Conservation (phyloP, 2,113 vertebrate species). For the Entomyzon cyanotis region DNA sequence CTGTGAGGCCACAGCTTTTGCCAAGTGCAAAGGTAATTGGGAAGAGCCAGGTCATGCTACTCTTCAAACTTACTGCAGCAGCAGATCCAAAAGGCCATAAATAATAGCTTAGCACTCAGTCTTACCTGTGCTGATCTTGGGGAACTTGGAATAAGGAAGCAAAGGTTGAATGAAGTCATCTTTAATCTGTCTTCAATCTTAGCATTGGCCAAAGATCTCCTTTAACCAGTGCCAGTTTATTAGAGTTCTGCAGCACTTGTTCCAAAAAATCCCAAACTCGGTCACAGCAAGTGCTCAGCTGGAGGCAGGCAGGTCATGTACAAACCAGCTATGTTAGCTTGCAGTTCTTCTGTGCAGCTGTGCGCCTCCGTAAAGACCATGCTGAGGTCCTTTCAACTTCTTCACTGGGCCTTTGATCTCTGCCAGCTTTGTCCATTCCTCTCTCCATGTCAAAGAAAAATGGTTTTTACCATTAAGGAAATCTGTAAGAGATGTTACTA, state of each 20-base stretch:
- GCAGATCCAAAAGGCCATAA: background rate
- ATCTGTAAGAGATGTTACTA: background rate
- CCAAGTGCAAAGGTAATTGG: background rate
- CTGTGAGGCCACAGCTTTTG: background rate
- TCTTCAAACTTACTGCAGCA: background rate
- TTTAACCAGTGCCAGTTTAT: background rate
- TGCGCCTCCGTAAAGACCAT: background rate
- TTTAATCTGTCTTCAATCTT: background rate
- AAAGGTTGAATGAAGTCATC: background rate
- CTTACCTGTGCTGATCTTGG: background rate
- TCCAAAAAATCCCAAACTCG: background rate
- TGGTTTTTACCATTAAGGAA: background rate
- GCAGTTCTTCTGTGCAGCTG: background rate
- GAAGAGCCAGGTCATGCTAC: background rate
- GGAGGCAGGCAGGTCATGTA: background rate
- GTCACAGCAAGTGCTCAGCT: background rate
- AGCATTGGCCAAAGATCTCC: background rate
- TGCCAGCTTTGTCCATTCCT: background rate
- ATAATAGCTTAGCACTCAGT: background rate
- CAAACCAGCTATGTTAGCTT: background rate
- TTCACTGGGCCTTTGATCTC: background rate
- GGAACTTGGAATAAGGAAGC: background rate
- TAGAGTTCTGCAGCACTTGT: background rate
- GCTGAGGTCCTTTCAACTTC: background rate
- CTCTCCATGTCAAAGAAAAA: background rate